A percentile compares a stretch with the other conserved stretches of the same genome.
phyloP scores from a whole-genome alignment of 1,140 invertebrate genomes.

The Drosophila seguyi region DNA sequence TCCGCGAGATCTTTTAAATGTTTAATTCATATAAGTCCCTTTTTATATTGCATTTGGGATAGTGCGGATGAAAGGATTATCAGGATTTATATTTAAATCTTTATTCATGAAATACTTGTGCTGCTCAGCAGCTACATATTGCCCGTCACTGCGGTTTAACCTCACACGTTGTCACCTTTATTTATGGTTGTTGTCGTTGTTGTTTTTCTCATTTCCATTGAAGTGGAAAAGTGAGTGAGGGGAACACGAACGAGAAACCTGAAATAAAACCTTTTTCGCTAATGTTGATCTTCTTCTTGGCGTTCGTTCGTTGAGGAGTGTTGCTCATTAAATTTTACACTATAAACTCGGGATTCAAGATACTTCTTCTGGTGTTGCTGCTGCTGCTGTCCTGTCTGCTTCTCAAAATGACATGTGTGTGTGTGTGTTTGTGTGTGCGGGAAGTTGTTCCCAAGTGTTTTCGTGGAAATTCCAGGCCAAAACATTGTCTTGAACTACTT shows the following conservation, averaged over 20 bases:
- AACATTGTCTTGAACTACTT: conserved; percentile 55
- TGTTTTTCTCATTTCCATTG: conserved; percentile 57
- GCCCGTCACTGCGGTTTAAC: conserved; percentile 59
- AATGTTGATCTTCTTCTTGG: conserved; percentile 16
- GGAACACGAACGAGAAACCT: conserved; percentile 27
- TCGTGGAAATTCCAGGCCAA: conserved; percentile 45
- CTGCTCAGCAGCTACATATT: conserved; percentile 13
- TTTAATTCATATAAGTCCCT: no score
- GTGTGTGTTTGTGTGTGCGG: conserved; percentile 14
- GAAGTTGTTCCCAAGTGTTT: conserved; percentile 53
- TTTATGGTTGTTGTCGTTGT: conserved; percentile 25
- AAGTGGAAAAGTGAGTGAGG: conserved; percentile 57
- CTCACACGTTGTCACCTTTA: conserved; percentile 53
- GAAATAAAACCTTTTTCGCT: conserved; percentile 38
- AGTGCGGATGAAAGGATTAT: not conserved
- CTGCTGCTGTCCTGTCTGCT: conserved; percentile 1
- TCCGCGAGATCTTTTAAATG: not conserved
- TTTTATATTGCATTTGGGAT: not conserved
- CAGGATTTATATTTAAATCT: conserved; percentile 27
- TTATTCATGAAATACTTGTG: conserved; percentile 31
- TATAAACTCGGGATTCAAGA: conserved; percentile 14
- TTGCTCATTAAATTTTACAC: conserved; percentile 36
- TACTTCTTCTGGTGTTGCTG: not conserved
- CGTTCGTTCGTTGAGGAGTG: conserved; percentile 12
- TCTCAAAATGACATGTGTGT: conserved; percentile 27